Base-by-base conservation (phyloP, 1,140 invertebrate species). In the Ceratina calcarata region DNA sequence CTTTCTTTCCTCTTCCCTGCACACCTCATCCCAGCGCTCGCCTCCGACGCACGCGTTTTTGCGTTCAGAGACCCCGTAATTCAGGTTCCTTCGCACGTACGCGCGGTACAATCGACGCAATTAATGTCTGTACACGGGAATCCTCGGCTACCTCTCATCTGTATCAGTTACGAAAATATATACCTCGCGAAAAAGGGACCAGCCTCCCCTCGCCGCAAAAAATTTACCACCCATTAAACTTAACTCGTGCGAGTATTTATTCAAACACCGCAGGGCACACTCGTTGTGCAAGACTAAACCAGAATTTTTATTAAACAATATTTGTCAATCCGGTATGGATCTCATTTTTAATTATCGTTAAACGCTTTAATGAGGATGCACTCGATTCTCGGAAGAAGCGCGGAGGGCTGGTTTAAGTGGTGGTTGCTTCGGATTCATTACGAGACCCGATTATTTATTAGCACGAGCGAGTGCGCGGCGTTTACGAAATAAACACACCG, bases 11-110 rank as follows among this genome's bases (percentile, higher is more conserved):
- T 7, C 66, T 4, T 45, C 72, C 27, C 37, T 32, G 24, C 27
- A 32, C 66, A 0, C 37, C 37, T 45, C 37, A 45, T 45, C 7
- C 37, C 37, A 45, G 37, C 37, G 37, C 37, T 2, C 37, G 57
- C 78, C 83, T 78, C 73, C 82, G 78, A 74, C 83, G 74, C 84
- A 68, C 73, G 32, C 49, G 51, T 86, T 86, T 85, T 86, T 68
- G 84, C 85, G 76, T 83, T 86, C 81, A 65, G 66, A 60, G 78
- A 83, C 78, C 85, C 81, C 77, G 85, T 86, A 83, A 86, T 86
- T 86, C 85, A 83, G 74, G 84, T 86, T 85, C 78, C 78, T 75
- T 78, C 80, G 84, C 83, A 72, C 83, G 83, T 85, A 86, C 78
- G 18, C 69, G 51, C 57, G 51, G 37, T 64, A 66, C 73, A 84